These are phyloP conservation scores for Ophioderma brevispina DNA, from an alignment of 35 echinoderm and acorn worm species.

Conservation along the genomic window DNA sequence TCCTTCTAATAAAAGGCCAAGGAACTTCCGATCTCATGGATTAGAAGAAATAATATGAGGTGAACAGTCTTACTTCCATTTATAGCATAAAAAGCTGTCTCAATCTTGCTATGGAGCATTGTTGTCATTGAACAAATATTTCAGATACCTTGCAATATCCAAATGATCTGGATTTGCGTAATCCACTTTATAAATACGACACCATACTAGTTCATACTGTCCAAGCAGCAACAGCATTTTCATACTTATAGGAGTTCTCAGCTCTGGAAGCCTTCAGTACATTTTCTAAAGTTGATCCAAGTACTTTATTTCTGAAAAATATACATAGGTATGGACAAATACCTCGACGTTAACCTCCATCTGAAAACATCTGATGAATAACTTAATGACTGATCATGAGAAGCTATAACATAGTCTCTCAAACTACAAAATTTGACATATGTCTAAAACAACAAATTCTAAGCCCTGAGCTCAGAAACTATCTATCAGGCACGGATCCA, in stretches of 20 bases:
- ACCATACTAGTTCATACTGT: background rate
- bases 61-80: background rate
- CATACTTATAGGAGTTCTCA: background rate
- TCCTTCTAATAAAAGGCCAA: background rate
- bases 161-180: background rate
- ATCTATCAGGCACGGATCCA: no score
- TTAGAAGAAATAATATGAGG: background rate
- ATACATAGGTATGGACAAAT: background rate
- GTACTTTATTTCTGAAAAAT: background rate
- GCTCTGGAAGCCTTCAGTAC: background rate
- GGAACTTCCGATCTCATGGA: background rate
- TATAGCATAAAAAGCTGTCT: background rate
- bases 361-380: no score
- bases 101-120: background rate
- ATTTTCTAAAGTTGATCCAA: background rate
- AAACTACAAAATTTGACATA: background rate
- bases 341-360: no score
- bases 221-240: background rate
- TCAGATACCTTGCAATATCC: background rate
- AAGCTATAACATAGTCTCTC: no score
- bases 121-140: background rate
- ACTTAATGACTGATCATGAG: no score
- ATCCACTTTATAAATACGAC: background rate
- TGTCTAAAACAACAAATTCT: background rate
- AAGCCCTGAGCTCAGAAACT: background rate